Evolutionary conservation across 1,140 invertebrate species (phyloP), one percentile per base, ranked within the genome.

Genomic region (Hetaerina americana): DNA sequence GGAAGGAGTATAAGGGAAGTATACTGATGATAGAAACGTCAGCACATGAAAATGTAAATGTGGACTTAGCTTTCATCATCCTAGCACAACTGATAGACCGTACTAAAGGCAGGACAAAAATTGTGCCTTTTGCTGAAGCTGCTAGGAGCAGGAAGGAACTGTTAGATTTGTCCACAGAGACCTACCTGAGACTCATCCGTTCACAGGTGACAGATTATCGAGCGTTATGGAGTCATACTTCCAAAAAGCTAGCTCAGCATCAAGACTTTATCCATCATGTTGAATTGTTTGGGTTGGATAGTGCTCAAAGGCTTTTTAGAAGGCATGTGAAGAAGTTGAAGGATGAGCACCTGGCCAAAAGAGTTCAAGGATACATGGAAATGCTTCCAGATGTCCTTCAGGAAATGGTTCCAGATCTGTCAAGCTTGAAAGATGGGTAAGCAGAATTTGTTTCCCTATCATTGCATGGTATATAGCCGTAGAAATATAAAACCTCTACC

Each of bases 1-100:
- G 94, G 27, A 97, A 96, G 80, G 96, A 98, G 80, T 96, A 95
- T 78, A 96, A 95, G 79, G 89, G 89, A 72, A 84, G 86, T 74
- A 93, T 98, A 75, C 89, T 92, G 0, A 83, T 98, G 66, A 89
- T 99, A 31, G 96, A 98, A 84, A 96, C 95, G 0, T 98, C 95
- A 15, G 90, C 96, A 8, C 95, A 98, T 78, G 93, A 97, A 78
- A 98, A 97, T 81, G 94, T 99, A 68, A 99, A 99, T 81, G 92
- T 98, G 22, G 96, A 98, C 79, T 82, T 93, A 73, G 93, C 96
- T 8, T 98, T 98, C 81, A 87, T 98, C 77, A 85, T 94, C 67
- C 81, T 98, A 28, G 95, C 95, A 26, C 95, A 98, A 82, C 87
- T 97, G 80, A 90, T 97, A 73, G 96, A 98, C 80, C 86, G 88